A percentile compares a stretch with the other conserved stretches of the same genome.
Evolutionary conservation across 64 coral and sea anemone species (phyloP).

Genomic region (Orbicella faveolata): DNA sequence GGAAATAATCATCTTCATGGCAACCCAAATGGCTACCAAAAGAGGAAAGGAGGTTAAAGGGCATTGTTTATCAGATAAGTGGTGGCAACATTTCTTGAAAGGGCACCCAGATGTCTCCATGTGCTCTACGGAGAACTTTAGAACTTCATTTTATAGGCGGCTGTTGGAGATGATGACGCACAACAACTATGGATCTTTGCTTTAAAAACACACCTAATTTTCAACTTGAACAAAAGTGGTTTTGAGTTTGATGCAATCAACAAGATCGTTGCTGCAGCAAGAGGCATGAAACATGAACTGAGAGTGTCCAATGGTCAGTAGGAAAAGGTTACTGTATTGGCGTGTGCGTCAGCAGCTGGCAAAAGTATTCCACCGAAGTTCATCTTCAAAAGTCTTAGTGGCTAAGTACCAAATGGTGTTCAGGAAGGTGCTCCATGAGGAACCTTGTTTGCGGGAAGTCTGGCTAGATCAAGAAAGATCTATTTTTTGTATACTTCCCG

Average conservation of each 20-base stretch:
- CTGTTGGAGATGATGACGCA: not conserved
- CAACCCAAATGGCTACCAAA: not conserved
- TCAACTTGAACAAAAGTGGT: not conserved
- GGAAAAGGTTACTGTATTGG: not conserved
- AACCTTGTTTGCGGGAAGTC: too few species aligned
- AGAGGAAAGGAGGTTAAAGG: not conserved
- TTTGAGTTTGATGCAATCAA: not conserved
- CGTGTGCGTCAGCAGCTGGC: too few species aligned
- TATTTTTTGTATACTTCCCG: too few species aligned
- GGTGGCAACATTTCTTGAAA: not conserved
- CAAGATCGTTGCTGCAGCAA: not conserved
- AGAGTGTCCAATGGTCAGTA: not conserved
- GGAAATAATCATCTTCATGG: slow-evolving; percentile 7
- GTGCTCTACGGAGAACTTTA: not conserved
- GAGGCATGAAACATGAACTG: not conserved
- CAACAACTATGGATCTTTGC: not conserved
- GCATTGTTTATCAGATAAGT: not conserved
- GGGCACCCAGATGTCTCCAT: not conserved
- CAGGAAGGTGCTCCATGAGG: too few species aligned
- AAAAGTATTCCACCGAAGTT: too few species aligned
- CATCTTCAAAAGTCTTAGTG: too few species aligned
- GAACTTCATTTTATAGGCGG: not conserved
- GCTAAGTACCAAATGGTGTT: too few species aligned
- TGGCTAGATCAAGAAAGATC: too few species aligned
- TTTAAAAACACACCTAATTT: not conserved